Base-by-base conservation (phyloP, 2,888 invertebrate genomes). In the Heteromurus nitidus region DNA sequence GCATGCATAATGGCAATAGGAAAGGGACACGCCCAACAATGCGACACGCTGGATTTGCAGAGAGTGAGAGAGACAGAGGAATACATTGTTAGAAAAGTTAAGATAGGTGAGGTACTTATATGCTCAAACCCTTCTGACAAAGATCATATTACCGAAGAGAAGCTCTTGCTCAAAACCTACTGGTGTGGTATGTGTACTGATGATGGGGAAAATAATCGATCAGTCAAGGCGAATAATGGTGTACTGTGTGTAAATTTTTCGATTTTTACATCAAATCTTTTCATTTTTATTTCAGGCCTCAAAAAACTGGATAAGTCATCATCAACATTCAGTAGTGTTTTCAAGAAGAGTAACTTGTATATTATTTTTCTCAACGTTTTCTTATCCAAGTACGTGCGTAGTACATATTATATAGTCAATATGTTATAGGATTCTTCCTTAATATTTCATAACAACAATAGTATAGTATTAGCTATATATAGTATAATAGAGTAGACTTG, bases 351-450 rank as follows among this genome's bases (percentile, higher is more conserved):
- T 16, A 47, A 11, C 47, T 47, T 47, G 47, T 36, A 36, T 36
- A 36, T 5, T n/a, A n/a, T n/a, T n/a, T n/a, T 36, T 36, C n/a
- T 47, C 47, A 47, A 47, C n/a, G 47, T 47, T 47, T 47, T 16
- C 47, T 47, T 47, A 47, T 47, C 47, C 47, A 47, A 47, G 47
- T 47, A 47, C 47, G 47, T n/a, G n/a, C 47, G 47, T 5, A 47
- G 47, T 47, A 47, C 47, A 47, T n/a, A 47, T n/a, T 47, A 47
- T 47, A n/a, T 47, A 47, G n/a, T 47, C n/a, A 47, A 47, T 47
- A 47, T 47, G 47, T 47, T 47, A n/a, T 47, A 47, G 16, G 47
- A n/a, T 47, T 47, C n/a, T 36, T 47, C n/a, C 47, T 47, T 47
- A 47, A 47, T 47, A 47, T 47, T 47, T 47, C 47, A 47, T 47